A percentile compares a stretch with the other conserved stretches of the same genome.
These are phyloP conservation scores for Auanema sp. DNA, from an alignment of 2,888 invertebrate species.

Conservation along the genomic window DNA sequence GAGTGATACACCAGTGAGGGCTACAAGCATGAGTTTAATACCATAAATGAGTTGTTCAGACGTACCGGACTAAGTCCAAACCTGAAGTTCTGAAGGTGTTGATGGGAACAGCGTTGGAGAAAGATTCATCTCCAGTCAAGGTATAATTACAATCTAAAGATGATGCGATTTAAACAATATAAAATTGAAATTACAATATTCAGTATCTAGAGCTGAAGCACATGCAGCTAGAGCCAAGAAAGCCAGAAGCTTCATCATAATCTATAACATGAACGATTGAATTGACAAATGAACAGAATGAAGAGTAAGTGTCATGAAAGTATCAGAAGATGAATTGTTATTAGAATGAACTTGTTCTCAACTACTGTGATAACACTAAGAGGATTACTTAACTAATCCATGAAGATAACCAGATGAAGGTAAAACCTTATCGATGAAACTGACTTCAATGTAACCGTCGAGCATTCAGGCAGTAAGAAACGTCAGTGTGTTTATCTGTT, in stretches of 20 bases:
- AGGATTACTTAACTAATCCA: too few relatives aligned
- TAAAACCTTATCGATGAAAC: too few relatives aligned
- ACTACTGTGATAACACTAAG: too few relatives aligned
- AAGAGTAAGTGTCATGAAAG: too few relatives aligned
- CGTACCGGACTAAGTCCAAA: slow-evolving; percentile 30
- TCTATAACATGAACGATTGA: not conserved
- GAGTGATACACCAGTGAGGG: slow-evolving; percentile 37
- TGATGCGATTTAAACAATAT: not conserved
- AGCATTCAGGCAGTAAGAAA: too few relatives aligned
- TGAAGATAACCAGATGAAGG: too few relatives aligned
- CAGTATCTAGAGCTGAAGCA: not conserved
- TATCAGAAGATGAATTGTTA: too few relatives aligned
- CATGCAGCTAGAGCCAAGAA: not conserved
- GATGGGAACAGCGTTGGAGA: slow-evolving; percentile 37
- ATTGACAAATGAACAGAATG: too few relatives aligned
- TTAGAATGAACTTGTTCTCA: too few relatives aligned
- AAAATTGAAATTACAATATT: not conserved
- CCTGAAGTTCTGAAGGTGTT: slow-evolving; percentile 34
- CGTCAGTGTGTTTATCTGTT: too few relatives aligned
- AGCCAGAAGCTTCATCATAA: not conserved
- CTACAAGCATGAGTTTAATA: slow-evolving; percentile 16
- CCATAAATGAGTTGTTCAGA: not conserved
- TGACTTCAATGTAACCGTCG: too few relatives aligned
- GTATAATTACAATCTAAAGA: slow-evolving; percentile 31
- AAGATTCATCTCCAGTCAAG: slow-evolving; percentile 34